Conservation (phyloP, 2,888 invertebrate species). For the Chouioia cunea region DNA sequence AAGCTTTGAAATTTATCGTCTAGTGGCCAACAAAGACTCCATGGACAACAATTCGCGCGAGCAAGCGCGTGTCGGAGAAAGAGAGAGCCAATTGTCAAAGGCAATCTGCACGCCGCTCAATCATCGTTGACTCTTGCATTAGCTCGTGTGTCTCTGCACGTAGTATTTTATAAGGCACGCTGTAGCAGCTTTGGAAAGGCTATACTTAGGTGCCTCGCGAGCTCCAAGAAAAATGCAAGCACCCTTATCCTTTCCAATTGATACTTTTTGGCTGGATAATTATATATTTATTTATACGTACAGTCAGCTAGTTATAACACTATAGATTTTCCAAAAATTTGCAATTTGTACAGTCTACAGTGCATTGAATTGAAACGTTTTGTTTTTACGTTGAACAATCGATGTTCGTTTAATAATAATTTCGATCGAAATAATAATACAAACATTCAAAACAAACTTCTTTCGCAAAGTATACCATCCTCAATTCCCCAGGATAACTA, state of each 20-base stretch:
- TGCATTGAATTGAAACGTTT: too few relatives aligned
- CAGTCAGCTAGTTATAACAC: too few relatives aligned
- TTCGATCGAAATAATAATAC: too few relatives aligned
- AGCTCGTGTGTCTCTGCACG: background rate
- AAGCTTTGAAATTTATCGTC: conserved; percentile 26
- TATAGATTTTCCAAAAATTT: too few relatives aligned
- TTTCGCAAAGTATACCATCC: too few relatives aligned
- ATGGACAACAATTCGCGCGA: conserved; percentile 31
- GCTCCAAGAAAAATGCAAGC: conserved; percentile 2
- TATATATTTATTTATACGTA: too few relatives aligned
- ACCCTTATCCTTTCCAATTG: conserved; percentile 32
- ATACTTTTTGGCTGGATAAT: conserved; percentile 12
- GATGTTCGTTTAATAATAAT: too few relatives aligned
- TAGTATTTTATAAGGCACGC: background rate
- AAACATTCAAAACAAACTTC: too few relatives aligned
- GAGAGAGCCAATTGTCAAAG: conserved; percentile 32
- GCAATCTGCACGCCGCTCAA: conserved; percentile 22
- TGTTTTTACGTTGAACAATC: too few relatives aligned
- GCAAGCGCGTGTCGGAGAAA: background rate
- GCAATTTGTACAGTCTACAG: too few relatives aligned
- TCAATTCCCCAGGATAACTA: too few relatives aligned
- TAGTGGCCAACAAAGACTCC: conserved; percentile 21
- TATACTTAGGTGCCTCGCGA: background rate
- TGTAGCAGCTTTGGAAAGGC: conserved; percentile 28
- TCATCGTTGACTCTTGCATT: conserved; percentile 17